Percentiles rank a stretch among this genome's conserved stretches.
Evolutionary conservation across 1,140 invertebrate species (phyloP).

Genomic region (Cherax quadricarinatus): DNA sequence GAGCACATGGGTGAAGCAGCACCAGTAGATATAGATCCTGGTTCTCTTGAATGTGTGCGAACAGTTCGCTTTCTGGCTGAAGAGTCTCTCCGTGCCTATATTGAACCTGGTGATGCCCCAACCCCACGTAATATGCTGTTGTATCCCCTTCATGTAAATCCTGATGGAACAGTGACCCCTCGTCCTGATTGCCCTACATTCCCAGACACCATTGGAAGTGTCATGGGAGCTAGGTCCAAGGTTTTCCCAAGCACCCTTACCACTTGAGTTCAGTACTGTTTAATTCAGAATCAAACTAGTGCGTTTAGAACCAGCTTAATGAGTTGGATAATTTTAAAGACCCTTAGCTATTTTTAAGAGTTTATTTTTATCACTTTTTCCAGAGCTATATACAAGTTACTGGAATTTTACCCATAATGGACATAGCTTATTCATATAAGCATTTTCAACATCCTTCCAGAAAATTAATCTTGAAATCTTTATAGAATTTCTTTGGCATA

Average conservation of each 20-base stretch:
- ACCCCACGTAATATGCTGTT: constrained; percentile 67
- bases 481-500: too few relatives aligned
- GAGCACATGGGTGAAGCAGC: constrained; percentile 68
- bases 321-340: not conserved
- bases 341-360: not conserved
- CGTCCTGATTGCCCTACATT: constrained; percentile 67
- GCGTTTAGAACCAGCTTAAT: too few relatives aligned
- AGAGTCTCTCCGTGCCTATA: constrained; percentile 56
- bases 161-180: constrained; percentile 60
- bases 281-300: not conserved
- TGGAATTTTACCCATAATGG: not conserved
- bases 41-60: constrained; percentile 59
- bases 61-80: constrained; percentile 59
- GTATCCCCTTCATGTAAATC: constrained; percentile 70
- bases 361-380: not conserved
- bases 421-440: not conserved
- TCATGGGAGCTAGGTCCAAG: constrained; percentile 69
- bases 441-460: too few relatives aligned
- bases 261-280: constrained; percentile 45
- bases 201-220: constrained; percentile 72
- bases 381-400: too few relatives aligned
- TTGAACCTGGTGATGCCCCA: constrained; percentile 52
- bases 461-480: too few relatives aligned
- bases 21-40: constrained; percentile 61
- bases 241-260: constrained; percentile 72